These are phyloP conservation scores for Actinostola sp. DNA, from an alignment of 92 coral and sea anemone genomes.

Conservation along the genomic window DNA sequence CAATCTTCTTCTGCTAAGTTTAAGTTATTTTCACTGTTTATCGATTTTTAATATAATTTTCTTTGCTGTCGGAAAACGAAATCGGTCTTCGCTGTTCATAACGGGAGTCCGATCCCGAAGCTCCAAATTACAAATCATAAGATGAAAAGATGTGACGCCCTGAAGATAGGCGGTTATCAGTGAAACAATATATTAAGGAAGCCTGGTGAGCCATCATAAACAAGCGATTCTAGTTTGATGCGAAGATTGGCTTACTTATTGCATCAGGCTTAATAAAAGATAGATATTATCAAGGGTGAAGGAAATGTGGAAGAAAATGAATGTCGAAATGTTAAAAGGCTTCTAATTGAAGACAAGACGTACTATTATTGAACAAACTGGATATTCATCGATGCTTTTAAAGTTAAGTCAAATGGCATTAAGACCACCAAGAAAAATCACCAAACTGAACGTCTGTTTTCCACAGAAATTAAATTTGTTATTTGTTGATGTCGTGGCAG, in stretches of 20 bases:
- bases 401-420: slow-evolving; percentile 11
- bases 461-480: too few species aligned
- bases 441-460: not conserved
- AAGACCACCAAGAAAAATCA: not conserved
- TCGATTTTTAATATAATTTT: not conserved
- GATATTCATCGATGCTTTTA: slow-evolving; percentile 9
- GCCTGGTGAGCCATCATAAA: not conserved
- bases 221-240: not conserved
- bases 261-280: not conserved
- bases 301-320: slow-evolving; percentile 5
- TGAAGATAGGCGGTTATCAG: not conserved
- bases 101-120: not conserved
- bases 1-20: not conserved
- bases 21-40: not conserved
- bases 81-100: not conserved
- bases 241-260: not conserved
- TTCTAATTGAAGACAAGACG: slow-evolving; percentile 9
- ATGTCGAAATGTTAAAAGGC: not conserved
- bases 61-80: not conserved
- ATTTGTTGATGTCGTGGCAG: too few species aligned
- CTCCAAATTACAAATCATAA: not conserved
- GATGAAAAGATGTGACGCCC: not conserved
- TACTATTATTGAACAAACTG: not conserved
- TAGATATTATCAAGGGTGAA: slow-evolving; percentile 10
- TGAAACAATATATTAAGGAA: not conserved